A percentile compares a stretch with the other conserved stretches of the same genome.
Evolutionary conservation across 2,888 invertebrate genomes (phyloP).

Genomic region (Nomada fabriciana): DNA sequence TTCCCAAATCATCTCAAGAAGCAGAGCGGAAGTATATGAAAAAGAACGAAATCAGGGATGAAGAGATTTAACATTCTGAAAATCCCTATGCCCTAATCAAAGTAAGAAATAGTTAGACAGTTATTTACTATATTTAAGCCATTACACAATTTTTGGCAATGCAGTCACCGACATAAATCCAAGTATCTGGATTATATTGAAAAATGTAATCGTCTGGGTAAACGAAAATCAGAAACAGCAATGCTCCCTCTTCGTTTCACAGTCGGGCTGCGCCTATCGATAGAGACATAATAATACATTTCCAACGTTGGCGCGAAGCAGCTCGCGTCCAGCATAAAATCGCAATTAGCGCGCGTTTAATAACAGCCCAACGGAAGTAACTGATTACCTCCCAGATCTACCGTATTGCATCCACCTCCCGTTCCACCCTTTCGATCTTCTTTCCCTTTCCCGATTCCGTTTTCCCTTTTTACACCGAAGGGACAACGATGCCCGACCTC

Average conservation of each 20-base stretch:
- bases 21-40: no score
- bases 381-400: constrained; percentile 38
- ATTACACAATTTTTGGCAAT: no score
- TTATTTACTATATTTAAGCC: no score
- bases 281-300: constrained; percentile 37
- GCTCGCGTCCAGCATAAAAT: constrained; percentile 17
- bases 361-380: constrained; percentile 24
- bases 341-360: constrained; percentile 40
- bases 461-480: constrained; percentile 35
- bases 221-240: no score
- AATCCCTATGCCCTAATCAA: no score
- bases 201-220: no score
- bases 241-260: not conserved
- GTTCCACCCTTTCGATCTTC: not conserved
- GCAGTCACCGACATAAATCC: no score
- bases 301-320: constrained; percentile 4
- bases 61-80: no score
- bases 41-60: no score
- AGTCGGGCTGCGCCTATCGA: not conserved
- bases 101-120: no score
- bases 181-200: no score
- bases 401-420: constrained; percentile 24
- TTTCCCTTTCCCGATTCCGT: not conserved
- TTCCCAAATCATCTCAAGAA: no score
- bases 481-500: constrained; percentile 61